Evolutionary conservation across 2,113 vertebrate species (phyloP).

Genomic region (Setophaga coronata): DNA sequence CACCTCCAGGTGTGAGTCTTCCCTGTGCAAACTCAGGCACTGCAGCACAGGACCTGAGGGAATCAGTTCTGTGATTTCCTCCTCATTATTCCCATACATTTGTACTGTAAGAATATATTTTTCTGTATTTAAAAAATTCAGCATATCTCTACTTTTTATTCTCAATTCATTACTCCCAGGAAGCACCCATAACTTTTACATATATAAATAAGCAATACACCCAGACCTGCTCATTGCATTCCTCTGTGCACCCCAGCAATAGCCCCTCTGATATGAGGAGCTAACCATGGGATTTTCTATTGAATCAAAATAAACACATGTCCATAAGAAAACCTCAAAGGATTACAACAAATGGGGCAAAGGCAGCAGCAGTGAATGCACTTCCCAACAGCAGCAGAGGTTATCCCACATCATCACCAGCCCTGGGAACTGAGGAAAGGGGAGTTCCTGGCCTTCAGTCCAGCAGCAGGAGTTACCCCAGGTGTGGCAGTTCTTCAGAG

Average conservation of each 20-base stretch:
- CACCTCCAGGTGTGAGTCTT: background rate
- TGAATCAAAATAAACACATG: background rate
- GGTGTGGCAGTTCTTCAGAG: background rate
- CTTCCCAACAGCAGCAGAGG: background rate
- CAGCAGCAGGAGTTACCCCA: background rate
- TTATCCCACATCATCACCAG: background rate
- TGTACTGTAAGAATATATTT: background rate
- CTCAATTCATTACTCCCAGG: background rate
- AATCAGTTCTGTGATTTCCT: background rate
- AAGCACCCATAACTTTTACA: background rate
- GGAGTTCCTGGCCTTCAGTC: background rate
- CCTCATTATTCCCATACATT: background rate
- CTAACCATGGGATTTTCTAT: rapidly evolving
- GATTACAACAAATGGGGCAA: background rate
- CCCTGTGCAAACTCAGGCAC: background rate
- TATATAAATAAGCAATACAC: background rate
- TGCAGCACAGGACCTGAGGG: background rate
- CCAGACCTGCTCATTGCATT: background rate
- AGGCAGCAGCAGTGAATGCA: background rate
- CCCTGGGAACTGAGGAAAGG: background rate
- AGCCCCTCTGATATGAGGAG: background rate
- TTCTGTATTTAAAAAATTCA: background rate
- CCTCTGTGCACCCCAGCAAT: background rate
- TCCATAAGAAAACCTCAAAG: background rate
- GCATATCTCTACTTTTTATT: background rate